A percentile compares a stretch with the other conserved stretches of the same genome.
Evolutionary conservation across 1,140 invertebrate species (phyloP).

Genomic region (Ptiloglossa arizonensis): DNA sequence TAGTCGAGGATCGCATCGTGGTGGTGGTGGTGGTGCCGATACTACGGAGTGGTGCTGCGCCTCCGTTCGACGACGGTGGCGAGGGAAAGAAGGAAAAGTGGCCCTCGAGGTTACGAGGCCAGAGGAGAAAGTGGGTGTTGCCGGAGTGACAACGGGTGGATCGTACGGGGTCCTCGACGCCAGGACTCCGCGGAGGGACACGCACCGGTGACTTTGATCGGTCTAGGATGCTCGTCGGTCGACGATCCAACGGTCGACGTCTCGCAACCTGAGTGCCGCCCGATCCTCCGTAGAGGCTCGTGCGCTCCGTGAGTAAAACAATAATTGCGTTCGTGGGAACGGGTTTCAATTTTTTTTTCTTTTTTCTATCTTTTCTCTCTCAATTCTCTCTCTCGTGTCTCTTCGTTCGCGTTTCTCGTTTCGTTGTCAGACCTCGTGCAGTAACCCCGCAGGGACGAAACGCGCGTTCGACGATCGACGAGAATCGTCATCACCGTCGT

Average conservation of each 20-base stretch:
- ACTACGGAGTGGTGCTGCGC: slow-evolving; percentile 51
- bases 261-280: slow-evolving; percentile 26
- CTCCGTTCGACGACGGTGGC: slow-evolving; percentile 48
- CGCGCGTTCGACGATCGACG: no score
- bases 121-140: slow-evolving; percentile 71
- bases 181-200: slow-evolving; percentile 25
- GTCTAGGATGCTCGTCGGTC: slow-evolving; percentile 55
- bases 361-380: no score
- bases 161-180: slow-evolving; percentile 31
- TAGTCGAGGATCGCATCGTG: slow-evolving; percentile 35
- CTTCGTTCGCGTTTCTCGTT: no score
- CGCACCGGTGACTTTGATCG: no score
- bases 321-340: no score
- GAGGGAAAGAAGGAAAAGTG: slow-evolving; percentile 57
- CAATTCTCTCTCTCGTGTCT: no score
- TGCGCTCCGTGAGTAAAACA: slow-evolving; percentile 59
- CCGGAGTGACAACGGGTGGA: slow-evolving; percentile 53
- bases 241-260: slow-evolving; percentile 44
- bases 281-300: slow-evolving; percentile 41
- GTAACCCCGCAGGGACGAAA: no score
- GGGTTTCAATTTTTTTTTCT: no score
- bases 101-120: slow-evolving; percentile 69
- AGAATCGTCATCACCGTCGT: no score
- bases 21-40: slow-evolving; percentile 36
- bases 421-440: neutral